These are phyloP conservation scores for Epiblema foenella DNA, from an alignment of 2,888 invertebrate genomes.

Conservation along the genomic window DNA sequence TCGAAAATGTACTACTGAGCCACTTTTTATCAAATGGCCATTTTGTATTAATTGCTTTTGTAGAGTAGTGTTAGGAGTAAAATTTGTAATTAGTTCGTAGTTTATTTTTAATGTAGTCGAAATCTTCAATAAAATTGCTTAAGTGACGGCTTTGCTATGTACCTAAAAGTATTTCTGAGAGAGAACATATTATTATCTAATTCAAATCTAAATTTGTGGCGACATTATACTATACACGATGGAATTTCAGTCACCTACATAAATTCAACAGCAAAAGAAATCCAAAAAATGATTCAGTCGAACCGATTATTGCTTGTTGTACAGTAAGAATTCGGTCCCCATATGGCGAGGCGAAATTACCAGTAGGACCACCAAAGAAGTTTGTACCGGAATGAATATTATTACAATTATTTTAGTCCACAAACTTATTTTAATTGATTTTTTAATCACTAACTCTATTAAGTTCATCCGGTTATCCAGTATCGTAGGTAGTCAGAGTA, in stretches of 20 bases:
- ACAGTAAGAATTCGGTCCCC: constrained; percentile 34
- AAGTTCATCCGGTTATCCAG: constrained; percentile 8
- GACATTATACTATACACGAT: neutral
- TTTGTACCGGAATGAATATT: constrained; percentile 25
- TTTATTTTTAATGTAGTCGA: neutral
- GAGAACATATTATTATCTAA: no score
- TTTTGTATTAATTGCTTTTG: constrained; percentile 35
- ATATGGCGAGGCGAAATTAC: constrained; percentile 40
- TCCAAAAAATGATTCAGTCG: constrained; percentile 28
- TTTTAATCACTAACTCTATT: constrained; percentile 28
- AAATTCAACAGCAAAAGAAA: constrained; percentile 1
- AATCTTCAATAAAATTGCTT: neutral
- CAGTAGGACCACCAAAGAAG: constrained; percentile 43
- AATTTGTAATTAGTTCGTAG: constrained; percentile 1
- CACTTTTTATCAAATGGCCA: constrained; percentile 38
- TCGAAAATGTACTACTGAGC: constrained; percentile 43
- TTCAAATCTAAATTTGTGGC: no score
- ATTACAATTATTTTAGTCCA: constrained; percentile 29
- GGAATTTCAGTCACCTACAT: neutral
- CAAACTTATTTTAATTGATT: constrained; percentile 28
- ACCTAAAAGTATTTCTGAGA: no score
- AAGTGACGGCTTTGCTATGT: no score
- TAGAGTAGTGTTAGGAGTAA: neutral
- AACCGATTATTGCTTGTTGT: constrained; percentile 34
- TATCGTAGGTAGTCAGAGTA: neutral